Evolutionary conservation across 53 echinoderm and acorn worm species (phyloP).

Genomic region (Holothuria scabra): DNA sequence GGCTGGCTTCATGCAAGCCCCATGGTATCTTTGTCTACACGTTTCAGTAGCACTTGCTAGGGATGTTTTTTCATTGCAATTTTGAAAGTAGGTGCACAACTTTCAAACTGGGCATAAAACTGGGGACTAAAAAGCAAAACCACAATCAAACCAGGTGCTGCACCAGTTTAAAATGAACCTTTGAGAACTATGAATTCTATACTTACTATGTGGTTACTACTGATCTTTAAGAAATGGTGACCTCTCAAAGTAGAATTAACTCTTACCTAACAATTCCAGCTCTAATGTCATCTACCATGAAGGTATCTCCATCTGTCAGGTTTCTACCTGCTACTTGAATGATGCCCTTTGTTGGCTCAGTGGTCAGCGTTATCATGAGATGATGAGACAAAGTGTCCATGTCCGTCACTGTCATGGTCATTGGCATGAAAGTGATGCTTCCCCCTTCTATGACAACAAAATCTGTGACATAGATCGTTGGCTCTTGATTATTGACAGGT

Average conservation of each 20-base stretch:
- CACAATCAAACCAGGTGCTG: too few relatives aligned
- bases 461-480: conserved; percentile 75
- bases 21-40: too few relatives aligned
- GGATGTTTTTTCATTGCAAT: too few relatives aligned
- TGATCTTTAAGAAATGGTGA: conserved; percentile 1
- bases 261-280: conserved; percentile 84
- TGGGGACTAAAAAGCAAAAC: too few relatives aligned
- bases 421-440: conserved; percentile 65
- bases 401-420: conserved; percentile 77
- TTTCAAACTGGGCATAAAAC: too few relatives aligned
- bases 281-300: conserved; percentile 78
- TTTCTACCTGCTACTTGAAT: conserved; percentile 68
- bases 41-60: too few relatives aligned
- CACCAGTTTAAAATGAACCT: too few relatives aligned
- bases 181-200: too few relatives aligned
- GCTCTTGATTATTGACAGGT: conserved; percentile 90
- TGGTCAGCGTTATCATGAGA: conserved; percentile 57
- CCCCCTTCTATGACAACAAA: conserved; percentile 83
- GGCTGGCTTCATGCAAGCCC: too few relatives aligned
- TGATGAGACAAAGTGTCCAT: conserved; percentile 80
- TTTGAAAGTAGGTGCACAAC: too few relatives aligned
- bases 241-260: not conserved
- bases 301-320: conserved; percentile 65
- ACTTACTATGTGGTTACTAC: too few relatives aligned
- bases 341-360: conserved; percentile 64